phyloP scores from a whole-genome alignment of 2,888 invertebrate genomes.

The Pharmacophagus antenor region DNA sequence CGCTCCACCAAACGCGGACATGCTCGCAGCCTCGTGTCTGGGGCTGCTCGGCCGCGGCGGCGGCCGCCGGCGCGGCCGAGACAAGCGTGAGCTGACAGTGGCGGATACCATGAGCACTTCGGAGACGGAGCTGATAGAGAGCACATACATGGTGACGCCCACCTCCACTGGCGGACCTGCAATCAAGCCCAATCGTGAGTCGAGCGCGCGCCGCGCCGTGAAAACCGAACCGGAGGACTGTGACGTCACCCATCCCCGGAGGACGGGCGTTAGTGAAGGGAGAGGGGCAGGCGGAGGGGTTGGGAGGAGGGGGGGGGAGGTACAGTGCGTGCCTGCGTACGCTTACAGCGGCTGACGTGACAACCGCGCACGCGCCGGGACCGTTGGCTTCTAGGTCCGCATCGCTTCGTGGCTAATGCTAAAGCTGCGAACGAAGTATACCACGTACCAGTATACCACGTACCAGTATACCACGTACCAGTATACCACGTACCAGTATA shows the following conservation, averaged over 20 bases:
- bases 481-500: too few relatives aligned
- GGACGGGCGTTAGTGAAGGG: conserved; percentile 42
- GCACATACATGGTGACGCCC: conserved; percentile 98
- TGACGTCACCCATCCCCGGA: conserved; percentile 67
- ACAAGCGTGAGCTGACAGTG: conserved; percentile 87
- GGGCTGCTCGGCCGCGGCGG: conserved; percentile 77
- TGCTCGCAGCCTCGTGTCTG: conserved; percentile 80
- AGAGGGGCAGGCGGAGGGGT: conserved; percentile 46
- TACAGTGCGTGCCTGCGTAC: conserved; percentile 42
- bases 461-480: too few relatives aligned
- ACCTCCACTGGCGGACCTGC: conserved; percentile 98
- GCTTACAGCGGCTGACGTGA: conserved; percentile 30
- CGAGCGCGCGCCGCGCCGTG: conserved; percentile 54
- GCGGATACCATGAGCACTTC: conserved; percentile 97
- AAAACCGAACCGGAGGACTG: conserved; percentile 65
- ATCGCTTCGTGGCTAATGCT: conserved; percentile 51
- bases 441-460: too few relatives aligned
- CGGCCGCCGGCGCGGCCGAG: conserved; percentile 41
- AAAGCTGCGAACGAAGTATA: conserved; percentile 64
- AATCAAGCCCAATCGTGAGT: conserved; percentile 83
- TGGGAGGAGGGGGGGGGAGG: not conserved
- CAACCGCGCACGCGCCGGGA: conserved; percentile 10
- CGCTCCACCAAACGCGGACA: conserved; percentile 71
- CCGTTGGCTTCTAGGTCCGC: conserved; percentile 23
- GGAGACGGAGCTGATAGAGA: conserved; percentile 98